phyloP scores from a whole-genome alignment of 2,113 vertebrate species.

The Nibea coibor region DNA sequence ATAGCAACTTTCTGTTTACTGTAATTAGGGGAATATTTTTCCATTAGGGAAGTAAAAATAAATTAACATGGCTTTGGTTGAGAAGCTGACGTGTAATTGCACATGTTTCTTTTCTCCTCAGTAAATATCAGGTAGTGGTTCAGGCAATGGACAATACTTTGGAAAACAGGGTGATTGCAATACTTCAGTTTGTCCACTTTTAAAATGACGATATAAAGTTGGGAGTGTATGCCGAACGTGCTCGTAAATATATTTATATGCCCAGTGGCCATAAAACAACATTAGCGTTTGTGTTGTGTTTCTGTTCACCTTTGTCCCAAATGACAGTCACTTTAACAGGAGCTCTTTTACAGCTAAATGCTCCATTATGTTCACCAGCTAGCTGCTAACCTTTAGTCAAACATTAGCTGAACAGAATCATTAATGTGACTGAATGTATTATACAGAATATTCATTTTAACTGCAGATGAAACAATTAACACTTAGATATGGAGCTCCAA shows the following conservation, averaged over 20 bases:
- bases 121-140: constrained; percentile 35
- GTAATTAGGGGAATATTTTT: constrained; percentile 88
- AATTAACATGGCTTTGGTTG: constrained; percentile 81
- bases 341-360: background rate
- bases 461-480: constrained; percentile 81
- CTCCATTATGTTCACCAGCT: background rate
- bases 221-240: background rate
- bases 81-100: constrained; percentile 69
- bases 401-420: too few relatives aligned
- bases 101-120: constrained; percentile 22
- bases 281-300: background rate
- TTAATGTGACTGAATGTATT: too few relatives aligned
- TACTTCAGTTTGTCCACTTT: background rate
- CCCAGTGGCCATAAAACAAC: background rate
- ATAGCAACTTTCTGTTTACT: constrained; percentile 86
- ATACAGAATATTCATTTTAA: too few relatives aligned
- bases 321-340: too few relatives aligned
- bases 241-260: background rate
- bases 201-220: background rate
- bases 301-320: background rate
- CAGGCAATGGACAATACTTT: constrained; percentile 9
- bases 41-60: constrained; percentile 87
- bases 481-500: constrained; percentile 61
- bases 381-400: background rate
- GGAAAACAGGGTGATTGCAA: background rate